phyloP scores from a whole-genome alignment of 2,113 vertebrate species.

The Nanorana parkeri region DNA sequence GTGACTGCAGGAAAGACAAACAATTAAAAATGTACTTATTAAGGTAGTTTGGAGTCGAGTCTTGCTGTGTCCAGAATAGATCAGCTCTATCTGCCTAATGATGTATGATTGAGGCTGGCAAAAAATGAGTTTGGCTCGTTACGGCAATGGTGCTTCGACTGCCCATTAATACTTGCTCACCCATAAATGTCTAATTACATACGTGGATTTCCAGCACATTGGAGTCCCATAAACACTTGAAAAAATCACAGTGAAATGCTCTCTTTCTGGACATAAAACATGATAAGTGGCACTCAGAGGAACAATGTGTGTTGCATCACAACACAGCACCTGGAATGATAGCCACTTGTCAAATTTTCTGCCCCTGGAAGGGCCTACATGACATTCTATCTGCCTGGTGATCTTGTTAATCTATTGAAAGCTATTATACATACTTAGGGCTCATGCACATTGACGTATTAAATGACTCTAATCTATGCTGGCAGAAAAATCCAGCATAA shows the following conservation, averaged over 20 bases:
- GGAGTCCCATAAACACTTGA: conserved; percentile 44
- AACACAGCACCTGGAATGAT: conserved; percentile 15
- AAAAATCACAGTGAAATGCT: conserved; percentile 31
- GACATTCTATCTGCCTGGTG: not conserved
- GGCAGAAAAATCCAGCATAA: no score
- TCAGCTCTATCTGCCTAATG: conserved; percentile 45
- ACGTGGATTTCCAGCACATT: conserved; percentile 40
- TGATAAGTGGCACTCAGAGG: conserved; percentile 16
- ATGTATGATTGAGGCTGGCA: conserved; percentile 49
- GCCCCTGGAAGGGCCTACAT: not conserved
- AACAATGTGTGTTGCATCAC: not conserved
- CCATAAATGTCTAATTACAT: conserved; percentile 52
- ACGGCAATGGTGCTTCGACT: conserved; percentile 29
- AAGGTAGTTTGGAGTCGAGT: conserved; percentile 25
- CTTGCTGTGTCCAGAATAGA: conserved; percentile 34
- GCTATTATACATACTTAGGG: conserved; percentile 21
- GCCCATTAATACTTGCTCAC: conserved; percentile 52
- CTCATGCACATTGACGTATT: no score
- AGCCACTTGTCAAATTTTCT: conserved; percentile 4
- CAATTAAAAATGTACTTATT: conserved; percentile 51
- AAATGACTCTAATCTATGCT: no score
- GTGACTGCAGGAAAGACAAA: conserved; percentile 47
- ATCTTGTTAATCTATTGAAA: conserved; percentile 21
- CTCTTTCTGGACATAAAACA: conserved; percentile 33
- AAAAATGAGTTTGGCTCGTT: conserved; percentile 41